Percentiles rank a stretch among this genome's conserved stretches.
phyloP scores from a whole-genome alignment of 30 jellyfish, hydroid and myxozoan genomes.

The Cassiopea xamachana region DNA sequence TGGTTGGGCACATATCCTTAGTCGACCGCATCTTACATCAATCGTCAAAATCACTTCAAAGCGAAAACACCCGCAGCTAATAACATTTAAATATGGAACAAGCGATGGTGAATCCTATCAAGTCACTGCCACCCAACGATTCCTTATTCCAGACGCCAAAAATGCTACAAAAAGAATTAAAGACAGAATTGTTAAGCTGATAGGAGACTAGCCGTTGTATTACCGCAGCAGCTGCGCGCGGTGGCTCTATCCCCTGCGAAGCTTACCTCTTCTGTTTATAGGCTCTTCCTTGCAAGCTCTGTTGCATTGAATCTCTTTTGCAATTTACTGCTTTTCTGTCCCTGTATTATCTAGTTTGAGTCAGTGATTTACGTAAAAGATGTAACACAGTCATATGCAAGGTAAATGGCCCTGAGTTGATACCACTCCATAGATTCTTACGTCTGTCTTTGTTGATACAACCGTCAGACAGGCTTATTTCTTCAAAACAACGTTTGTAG shows the following conservation, averaged over 20 bases:
- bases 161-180: conserved; percentile 93
- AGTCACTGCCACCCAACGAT: conserved; percentile 95
- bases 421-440: no score
- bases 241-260: neutral
- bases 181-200: conserved; percentile 83
- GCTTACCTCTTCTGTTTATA: no score
- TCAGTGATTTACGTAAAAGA: no score
- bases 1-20: conserved; percentile 98
- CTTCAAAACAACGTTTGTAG: no score
- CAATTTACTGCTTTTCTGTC: no score
- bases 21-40: conserved; percentile 98
- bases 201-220: conserved; percentile 55
- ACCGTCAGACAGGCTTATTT: no score
- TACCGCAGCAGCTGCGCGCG: neutral
- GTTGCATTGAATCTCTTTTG: no score
- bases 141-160: conserved; percentile 94
- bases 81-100: conserved; percentile 93
- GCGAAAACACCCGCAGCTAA: conserved; percentile 96
- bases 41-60: conserved; percentile 96
- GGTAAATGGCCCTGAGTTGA: no score
- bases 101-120: conserved; percentile 92
- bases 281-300: no score
- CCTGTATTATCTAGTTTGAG: no score
- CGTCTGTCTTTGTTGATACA: no score
- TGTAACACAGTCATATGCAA: no score